These are phyloP conservation scores for Lepus townsendii DNA, from an alignment of 2,797 vertebrate genomes.

Conservation along the genomic window DNA sequence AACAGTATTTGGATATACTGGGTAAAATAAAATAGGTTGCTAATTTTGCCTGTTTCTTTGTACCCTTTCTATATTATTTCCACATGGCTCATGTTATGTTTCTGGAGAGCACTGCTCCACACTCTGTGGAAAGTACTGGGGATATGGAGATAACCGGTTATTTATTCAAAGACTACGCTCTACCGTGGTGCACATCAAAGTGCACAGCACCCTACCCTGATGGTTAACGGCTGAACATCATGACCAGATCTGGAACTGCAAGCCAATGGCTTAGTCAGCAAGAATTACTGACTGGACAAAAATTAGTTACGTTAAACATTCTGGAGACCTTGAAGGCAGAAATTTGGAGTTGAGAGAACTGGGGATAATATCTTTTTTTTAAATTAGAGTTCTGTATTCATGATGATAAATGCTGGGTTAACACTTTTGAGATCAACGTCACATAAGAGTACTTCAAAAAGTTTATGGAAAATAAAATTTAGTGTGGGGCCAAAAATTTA, in stretches of 20 bases:
- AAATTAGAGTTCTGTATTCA: conserved; percentile 12
- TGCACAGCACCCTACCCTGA: background rate
- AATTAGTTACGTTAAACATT: conserved; percentile 10
- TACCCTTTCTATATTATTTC: conserved; percentile 8
- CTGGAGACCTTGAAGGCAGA: conserved; percentile 1
- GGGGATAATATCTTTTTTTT: background rate
- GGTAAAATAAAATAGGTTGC: conserved; percentile 39
- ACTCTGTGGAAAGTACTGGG: background rate
- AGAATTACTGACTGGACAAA: conserved; percentile 12
- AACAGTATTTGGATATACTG: conserved; percentile 20
- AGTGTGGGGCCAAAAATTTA: no score
- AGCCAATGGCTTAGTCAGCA: background rate
- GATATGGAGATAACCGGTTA: background rate
- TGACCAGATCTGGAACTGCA: background rate
- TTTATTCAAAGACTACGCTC: background rate
- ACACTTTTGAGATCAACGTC: conserved; percentile 8
- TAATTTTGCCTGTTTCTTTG: conserved; percentile 38
- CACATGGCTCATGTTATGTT: background rate
- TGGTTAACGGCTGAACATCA: background rate
- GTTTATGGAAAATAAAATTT: no score
- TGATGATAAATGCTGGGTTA: conserved; percentile 42
- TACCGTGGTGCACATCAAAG: background rate
- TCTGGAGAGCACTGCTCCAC: background rate
- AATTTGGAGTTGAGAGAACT: background rate
- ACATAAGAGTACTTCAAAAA: no score